phyloP scores from a whole-genome alignment of 2,113 vertebrate species.

The Acanthochromis polyacanthus region DNA sequence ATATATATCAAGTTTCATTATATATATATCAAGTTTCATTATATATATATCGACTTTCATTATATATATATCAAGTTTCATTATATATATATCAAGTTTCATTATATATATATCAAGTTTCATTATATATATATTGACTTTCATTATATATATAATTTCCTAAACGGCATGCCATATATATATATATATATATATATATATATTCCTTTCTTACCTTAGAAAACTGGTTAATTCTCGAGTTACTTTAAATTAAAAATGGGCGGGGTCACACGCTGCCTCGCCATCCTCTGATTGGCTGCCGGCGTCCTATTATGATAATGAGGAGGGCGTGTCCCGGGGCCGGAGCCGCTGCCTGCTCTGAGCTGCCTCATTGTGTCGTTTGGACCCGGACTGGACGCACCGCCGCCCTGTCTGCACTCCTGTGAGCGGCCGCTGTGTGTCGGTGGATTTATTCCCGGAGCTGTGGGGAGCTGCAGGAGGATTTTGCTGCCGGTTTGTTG shows the following conservation, averaged over 20 bases:
- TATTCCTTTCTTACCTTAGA: too few relatives aligned
- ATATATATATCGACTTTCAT: too few relatives aligned
- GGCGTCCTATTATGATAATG: slow-evolving; percentile 41
- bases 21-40: too few relatives aligned
- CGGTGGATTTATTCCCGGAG: slow-evolving; percentile 44
- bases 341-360: slow-evolving; percentile 13
- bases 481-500: slow-evolving; percentile 26
- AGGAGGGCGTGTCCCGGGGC: slow-evolving; percentile 44
- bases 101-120: too few relatives aligned
- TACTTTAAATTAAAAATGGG: slow-evolving; percentile 28
- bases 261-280: background rate
- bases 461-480: slow-evolving; percentile 8
- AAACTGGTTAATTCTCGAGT: background rate
- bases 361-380: slow-evolving; percentile 57
- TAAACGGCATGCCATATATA: too few relatives aligned
- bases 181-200: too few relatives aligned
- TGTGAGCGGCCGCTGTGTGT: background rate
- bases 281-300: slow-evolving; percentile 50
- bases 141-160: too few relatives aligned
- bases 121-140: too few relatives aligned
- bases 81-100: too few relatives aligned
- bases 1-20: too few relatives aligned
- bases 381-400: slow-evolving; percentile 14
- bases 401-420: background rate
- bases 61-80: too few relatives aligned